Conservation (phyloP, 23 tunicate genomes). For the Trididemnum clinides region DNA sequence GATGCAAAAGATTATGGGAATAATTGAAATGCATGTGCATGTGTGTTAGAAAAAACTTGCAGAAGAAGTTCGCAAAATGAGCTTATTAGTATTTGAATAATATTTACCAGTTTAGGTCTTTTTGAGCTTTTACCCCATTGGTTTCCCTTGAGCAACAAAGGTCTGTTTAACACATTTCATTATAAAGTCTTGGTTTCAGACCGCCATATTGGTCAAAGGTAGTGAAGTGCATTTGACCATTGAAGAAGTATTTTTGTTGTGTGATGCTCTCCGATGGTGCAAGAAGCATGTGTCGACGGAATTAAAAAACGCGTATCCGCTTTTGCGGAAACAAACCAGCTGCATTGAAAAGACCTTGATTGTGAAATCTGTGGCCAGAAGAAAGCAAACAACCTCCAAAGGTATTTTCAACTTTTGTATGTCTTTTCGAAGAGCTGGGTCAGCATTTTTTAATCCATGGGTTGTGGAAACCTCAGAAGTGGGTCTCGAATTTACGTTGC, state of each 20-base stretch:
- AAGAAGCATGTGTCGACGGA: not conserved
- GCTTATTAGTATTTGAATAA: not conserved
- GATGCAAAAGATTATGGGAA: no score
- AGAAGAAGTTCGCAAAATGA: not conserved
- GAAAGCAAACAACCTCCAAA: not conserved
- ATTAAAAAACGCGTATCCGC: not conserved
- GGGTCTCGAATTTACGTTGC: no score
- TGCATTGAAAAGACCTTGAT: not conserved
- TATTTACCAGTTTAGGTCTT: no score
- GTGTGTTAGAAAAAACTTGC: not conserved
- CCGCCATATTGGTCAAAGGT: not conserved
- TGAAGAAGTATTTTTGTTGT: not conserved
- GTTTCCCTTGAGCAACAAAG: no score
- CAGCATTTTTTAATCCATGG: no score
- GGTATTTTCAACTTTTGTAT: no score
- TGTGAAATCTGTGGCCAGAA: not conserved
- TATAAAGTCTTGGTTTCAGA: not conserved
- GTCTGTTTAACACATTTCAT: no score
- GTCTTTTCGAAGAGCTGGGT: no score
- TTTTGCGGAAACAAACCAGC: conserved; percentile 9
- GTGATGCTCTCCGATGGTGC: not conserved
- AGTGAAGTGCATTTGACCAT: not conserved
- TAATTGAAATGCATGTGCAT: not conserved
- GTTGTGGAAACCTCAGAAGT: no score
- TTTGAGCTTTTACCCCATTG: no score